Percentiles rank a stretch among this genome's conserved stretches.
Evolutionary conservation across 2,888 invertebrate genomes (phyloP).

Genomic region (Athalia rosae): DNA sequence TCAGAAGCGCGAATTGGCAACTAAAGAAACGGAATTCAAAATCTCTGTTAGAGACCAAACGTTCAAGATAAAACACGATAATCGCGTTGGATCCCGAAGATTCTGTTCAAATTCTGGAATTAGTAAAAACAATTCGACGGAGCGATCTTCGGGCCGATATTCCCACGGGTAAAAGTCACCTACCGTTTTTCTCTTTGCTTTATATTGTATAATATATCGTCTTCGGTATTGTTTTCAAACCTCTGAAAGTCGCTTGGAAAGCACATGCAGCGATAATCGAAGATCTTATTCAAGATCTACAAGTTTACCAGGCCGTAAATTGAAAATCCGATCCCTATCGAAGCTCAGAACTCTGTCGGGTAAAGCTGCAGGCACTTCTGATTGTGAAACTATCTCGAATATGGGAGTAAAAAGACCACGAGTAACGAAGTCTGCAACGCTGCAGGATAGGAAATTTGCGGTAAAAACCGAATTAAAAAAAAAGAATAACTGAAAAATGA

Average conservation of each 20-base stretch:
- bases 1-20: conserved; percentile 54
- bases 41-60: conserved; percentile 47
- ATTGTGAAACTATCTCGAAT: neutral
- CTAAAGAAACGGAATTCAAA: conserved; percentile 55
- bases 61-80: conserved; percentile 38
- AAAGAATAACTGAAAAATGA: neutral
- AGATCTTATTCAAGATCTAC: conserved; percentile 61
- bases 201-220: neutral
- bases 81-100: conserved; percentile 43
- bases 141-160: conserved; percentile 56
- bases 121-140: conserved; percentile 56
- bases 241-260: conserved; percentile 17
- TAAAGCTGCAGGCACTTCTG: conserved; percentile 45
- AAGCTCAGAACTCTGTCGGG: conserved; percentile 50
- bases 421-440: conserved; percentile 54
- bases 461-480: conserved; percentile 50
- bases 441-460: conserved; percentile 49
- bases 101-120: conserved; percentile 50
- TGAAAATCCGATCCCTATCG: conserved; percentile 37
- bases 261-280: conserved; percentile 27
- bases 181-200: neutral
- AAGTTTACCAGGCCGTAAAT: conserved; percentile 52
- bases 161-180: conserved; percentile 55
- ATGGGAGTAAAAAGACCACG: conserved; percentile 50
- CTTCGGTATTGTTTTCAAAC: neutral